Conservation (phyloP, 2,113 vertebrate species). For the Pygoscelis adeliae region DNA sequence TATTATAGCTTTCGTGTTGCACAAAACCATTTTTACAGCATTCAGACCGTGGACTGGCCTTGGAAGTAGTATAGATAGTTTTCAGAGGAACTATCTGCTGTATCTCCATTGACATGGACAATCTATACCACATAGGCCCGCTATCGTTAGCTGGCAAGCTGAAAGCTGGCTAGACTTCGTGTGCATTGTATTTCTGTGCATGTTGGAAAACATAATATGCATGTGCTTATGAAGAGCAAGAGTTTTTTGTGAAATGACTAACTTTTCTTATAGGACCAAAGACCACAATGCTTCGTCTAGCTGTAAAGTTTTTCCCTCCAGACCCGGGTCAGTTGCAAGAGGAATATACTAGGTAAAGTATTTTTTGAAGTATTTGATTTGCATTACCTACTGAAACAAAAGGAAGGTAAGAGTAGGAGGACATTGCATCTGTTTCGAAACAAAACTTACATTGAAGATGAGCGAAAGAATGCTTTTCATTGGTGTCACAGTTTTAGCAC, state of each 20-base stretch:
- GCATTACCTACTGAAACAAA: not conserved
- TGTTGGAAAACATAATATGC: not conserved
- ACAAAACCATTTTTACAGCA: not conserved
- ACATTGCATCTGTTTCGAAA: not conserved
- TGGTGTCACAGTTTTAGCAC: not conserved
- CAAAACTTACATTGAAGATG: not conserved
- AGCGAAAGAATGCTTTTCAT: not conserved
- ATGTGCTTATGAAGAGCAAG: not conserved
- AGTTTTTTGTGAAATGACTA: not conserved
- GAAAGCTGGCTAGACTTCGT: not conserved
- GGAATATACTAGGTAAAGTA: conserved; percentile 89
- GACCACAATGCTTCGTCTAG: conserved; percentile 87
- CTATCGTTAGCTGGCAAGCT: not conserved
- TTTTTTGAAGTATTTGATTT: not conserved
- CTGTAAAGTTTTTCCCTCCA: conserved; percentile 97
- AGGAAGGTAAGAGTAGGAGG: not conserved
- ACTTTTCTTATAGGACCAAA: conserved; percentile 83
- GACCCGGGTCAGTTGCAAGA: conserved; percentile 96
- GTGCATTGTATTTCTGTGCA: not conserved
- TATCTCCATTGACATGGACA: not conserved
- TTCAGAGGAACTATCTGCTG: not conserved
- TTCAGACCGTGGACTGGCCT: not conserved
- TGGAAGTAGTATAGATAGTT: not conserved
- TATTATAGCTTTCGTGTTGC: not conserved
- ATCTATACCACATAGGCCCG: accelerated